Base-by-base conservation (phyloP, 1,140 invertebrate genomes). In the Holotrichia oblita region DNA sequence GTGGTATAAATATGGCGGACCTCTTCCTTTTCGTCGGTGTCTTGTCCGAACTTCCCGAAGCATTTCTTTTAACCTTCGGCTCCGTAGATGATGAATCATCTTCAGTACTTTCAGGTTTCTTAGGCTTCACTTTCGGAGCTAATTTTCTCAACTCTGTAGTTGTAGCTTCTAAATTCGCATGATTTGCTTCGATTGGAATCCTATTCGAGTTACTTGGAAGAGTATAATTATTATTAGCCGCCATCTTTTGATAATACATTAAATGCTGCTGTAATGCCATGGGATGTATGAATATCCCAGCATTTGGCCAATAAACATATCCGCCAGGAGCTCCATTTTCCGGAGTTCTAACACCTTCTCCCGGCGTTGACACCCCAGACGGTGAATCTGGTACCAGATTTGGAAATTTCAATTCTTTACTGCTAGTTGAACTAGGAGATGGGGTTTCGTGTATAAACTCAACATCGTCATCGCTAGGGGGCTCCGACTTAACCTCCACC, bases 1-100 rank as follows among this genome's bases (percentile, higher is more conserved):
- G 94, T 0, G 94, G 94, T 72, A 95, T 95, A 83, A 94, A 95
- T 76, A 95, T 95, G 0, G 94, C 94, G 0, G 93, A 94, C 0
- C 93, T 88, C 81, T 95, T 95, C 27, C 93, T 87, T 83, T 95
- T 95, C 0, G 91, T 91, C 2, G 85, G 84, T 3, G 88, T 87
- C 76, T 90, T 89, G 22, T 89, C 83, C 86, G 86, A 12, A 86
- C 85, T 79, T 86, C 82, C n/a, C 86, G 87, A 27, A 87, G 83
- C 75, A 85, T 87, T 83, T 86, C 83, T 81, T 86, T 89, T 80
- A 77, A 87, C 79, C 87, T 89, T 80, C 77, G 84, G 69, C 86
- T 88, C 80, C 83, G 78, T 61, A 76, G 84, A 40, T 61, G 80
- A 59, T 85, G 84, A 14, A 77, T 82, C 78, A 79, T 86, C 0